Conservation (phyloP, 2,888 invertebrate genomes). For the Heliconius sara region DNA sequence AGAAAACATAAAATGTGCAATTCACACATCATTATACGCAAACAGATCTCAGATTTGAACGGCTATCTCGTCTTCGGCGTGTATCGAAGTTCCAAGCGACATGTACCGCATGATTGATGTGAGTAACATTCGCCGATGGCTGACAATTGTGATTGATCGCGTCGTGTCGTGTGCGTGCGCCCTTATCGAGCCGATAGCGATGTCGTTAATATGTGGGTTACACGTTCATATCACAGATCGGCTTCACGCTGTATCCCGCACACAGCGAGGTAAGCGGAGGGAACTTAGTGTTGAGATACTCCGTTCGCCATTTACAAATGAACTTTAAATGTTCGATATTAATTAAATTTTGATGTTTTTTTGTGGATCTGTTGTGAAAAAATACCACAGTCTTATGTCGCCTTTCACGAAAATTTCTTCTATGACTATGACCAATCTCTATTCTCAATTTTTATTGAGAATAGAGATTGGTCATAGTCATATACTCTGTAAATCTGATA, state of each 20-base stretch:
- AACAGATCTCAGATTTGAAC: constrained; percentile 24
- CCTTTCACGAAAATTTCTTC: not conserved
- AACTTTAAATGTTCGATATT: constrained; percentile 4
- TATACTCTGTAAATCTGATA: no score
- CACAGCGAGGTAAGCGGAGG: no score
- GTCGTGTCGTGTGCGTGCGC: constrained; percentile 55
- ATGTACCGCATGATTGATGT: constrained; percentile 71
- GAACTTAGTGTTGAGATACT: no score
- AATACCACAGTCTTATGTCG: not conserved
- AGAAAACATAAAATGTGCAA: not conserved
- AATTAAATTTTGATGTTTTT: not conserved
- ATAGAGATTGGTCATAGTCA: no score
- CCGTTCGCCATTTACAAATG: not conserved
- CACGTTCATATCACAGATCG: constrained; percentile 5
- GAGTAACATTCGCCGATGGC: constrained; percentile 73
- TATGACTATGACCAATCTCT: no score
- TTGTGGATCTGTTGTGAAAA: not conserved
- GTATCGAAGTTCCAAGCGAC: constrained; percentile 45
- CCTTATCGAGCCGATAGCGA: constrained; percentile 51
- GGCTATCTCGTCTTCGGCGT: constrained; percentile 25
- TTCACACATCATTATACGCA: constrained; percentile 10
- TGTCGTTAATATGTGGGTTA: constrained; percentile 58
- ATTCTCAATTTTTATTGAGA: no score
- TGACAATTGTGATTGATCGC: constrained; percentile 82
- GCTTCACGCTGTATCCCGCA: not conserved